Conservation (phyloP, 2,113 vertebrate genomes). For the Urocynchramus pylzowi region DNA sequence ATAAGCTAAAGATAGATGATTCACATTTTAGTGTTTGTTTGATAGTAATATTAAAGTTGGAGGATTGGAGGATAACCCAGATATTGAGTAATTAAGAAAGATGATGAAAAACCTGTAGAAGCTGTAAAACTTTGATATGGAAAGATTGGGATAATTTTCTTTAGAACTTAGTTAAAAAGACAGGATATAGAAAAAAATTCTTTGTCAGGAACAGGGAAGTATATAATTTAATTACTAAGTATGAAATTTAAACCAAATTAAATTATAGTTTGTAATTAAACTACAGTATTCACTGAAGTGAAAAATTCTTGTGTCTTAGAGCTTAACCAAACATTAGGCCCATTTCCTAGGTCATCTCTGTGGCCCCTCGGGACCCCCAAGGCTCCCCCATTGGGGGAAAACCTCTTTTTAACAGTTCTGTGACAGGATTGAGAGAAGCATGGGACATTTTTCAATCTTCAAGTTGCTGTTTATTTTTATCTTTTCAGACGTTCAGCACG, state of each 20-base stretch:
- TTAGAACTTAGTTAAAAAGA: background rate
- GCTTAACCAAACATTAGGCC: background rate
- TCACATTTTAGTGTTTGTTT: background rate
- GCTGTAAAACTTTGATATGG: background rate
- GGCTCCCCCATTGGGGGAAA: too few relatives aligned
- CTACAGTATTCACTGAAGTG: background rate
- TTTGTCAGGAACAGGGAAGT: background rate
- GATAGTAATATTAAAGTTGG: background rate
- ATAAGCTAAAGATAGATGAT: background rate
- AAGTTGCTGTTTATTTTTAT: too few relatives aligned
- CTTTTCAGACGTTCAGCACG: too few relatives aligned
- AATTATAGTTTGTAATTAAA: background rate
- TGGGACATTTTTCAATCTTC: too few relatives aligned
- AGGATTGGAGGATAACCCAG: background rate
- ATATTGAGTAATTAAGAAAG: background rate
- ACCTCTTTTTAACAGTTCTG: too few relatives aligned
- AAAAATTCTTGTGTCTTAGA: background rate
- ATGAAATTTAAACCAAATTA: background rate
- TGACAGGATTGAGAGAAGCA: too few relatives aligned
- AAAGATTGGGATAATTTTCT: background rate
- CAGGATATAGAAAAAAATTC: background rate
- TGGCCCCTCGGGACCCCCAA: too few relatives aligned
- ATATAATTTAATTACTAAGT: background rate
- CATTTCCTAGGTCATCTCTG: background rate
- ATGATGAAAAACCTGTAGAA: background rate